These are phyloP conservation scores for Andricus quercusramuli DNA, from an alignment of 2,888 invertebrate species.

Conservation along the genomic window DNA sequence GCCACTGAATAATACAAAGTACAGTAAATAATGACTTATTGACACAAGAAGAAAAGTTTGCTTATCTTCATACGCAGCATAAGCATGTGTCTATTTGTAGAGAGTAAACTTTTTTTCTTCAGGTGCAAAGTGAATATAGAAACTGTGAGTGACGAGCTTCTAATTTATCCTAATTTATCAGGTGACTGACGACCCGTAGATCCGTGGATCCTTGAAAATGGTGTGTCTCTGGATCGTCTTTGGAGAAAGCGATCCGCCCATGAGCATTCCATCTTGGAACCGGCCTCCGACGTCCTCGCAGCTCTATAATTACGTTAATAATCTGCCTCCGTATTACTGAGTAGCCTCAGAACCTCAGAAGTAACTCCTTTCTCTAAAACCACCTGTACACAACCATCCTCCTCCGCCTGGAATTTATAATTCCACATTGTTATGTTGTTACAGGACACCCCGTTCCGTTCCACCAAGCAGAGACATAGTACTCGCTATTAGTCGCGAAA, in stretches of 20 bases:
- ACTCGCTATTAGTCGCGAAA: not conserved
- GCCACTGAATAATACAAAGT: not conserved
- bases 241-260: slow-evolving; percentile 67
- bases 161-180: slow-evolving; percentile 18
- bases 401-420: not conserved
- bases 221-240: slow-evolving; percentile 45
- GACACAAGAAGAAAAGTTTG: not conserved
- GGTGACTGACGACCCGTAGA: not conserved
- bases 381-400: slow-evolving; percentile 6
- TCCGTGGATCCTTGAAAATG: slow-evolving; percentile 11
- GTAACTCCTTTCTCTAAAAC: slow-evolving; percentile 2
- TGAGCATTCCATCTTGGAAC: slow-evolving; percentile 40
- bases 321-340: slow-evolving; percentile 51
- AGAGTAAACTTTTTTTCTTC: not conserved
- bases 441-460: slow-evolving; percentile 1
- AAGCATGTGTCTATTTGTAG: not conserved
- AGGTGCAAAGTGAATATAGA: not conserved
- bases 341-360: not conserved
- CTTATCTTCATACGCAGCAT: not conserved
- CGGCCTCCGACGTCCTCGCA: slow-evolving; percentile 27
- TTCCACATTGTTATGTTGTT: not conserved
- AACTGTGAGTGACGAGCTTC: not conserved
- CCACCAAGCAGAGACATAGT: slow-evolving; percentile 3
- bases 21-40: not conserved
- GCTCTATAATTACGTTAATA: slow-evolving; percentile 62